Base-by-base conservation (phyloP, 2,797 vertebrate genomes). In the Sardinella longiceps region DNA sequence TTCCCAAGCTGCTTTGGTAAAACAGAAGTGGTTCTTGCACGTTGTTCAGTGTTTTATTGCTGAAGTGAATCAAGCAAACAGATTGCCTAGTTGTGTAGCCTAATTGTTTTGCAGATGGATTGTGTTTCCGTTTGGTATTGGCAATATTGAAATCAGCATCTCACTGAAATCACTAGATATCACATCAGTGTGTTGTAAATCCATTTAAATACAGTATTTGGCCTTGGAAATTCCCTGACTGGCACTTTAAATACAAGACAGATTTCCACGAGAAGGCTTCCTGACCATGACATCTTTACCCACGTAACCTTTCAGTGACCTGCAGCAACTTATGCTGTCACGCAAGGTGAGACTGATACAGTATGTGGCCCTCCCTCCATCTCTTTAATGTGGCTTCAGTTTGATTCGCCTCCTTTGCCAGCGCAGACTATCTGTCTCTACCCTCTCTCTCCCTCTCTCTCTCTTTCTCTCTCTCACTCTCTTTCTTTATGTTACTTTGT, bases 381-480 rank as follows among this genome's bases (percentile, higher is more conserved):
- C 18, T 9, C 70, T 77, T 77, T 77, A 37, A 43, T 77, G 70
- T 77, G 70, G 70, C 70, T 77, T 74, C 14, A 18, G 14, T 20
- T 77, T 33, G 20, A 1, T 43, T 10, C 15, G 43, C 15, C 30
- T 39, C 33, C 18, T 39, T 15, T 74, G 30, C 12, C 66, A 14
- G 14, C 20, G 70, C 70, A 18, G 81, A 43, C 53, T 66, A 9
- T 66, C 58, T 84, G 39, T 83, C 58, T 70, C 51, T 39, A 20
- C 12, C 20, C 43, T 66, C 25, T 66, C 58, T 84, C 37, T 70
- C 39, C n/a, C n/a, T 70, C 48, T 3, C 46, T 20, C 53, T 66
- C 11, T 66, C 80, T 84, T 20, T 74, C n/a, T 70, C 60, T 51
- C 30, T 53, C 28, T 87, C 89, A 66, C 11, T 63, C 28, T 70